A percentile compares a stretch with the other conserved stretches of the same genome.
Evolutionary conservation across 2,888 invertebrate genomes (phyloP).

Genomic region (Matsumyia berberina): DNA sequence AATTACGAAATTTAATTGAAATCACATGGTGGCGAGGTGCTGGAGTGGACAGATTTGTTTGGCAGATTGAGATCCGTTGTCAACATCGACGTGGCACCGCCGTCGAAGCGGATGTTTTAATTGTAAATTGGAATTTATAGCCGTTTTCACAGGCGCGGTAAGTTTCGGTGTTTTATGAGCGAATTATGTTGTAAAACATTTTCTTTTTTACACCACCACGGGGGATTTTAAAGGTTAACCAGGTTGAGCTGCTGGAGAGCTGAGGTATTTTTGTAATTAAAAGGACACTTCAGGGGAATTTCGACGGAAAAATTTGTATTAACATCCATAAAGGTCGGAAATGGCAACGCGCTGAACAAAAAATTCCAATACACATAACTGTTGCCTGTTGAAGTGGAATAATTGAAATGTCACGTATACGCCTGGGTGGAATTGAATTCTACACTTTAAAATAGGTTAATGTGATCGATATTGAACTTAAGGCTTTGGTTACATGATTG

Average conservation of each 20-base stretch:
- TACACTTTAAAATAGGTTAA: neutral
- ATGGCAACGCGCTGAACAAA: conserved; percentile 11
- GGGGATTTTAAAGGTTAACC: neutral
- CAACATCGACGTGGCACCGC: neutral
- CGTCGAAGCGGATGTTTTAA: conserved; percentile 59
- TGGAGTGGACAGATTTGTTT: conserved; percentile 33
- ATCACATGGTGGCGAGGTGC: conserved; percentile 58
- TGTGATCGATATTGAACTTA: neutral
- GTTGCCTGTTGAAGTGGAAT: conserved; percentile 23
- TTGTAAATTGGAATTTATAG: conserved; percentile 68
- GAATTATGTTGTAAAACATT: conserved; percentile 12
- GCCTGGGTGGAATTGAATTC: neutral
- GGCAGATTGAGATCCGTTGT: conserved; percentile 10
- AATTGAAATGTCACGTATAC: conserved; percentile 42
- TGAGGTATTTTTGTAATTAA: conserved; percentile 34
- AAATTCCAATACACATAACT: neutral
- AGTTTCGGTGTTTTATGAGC: conserved; percentile 39
- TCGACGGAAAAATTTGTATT: neutral
- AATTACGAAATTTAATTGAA: conserved; percentile 76
- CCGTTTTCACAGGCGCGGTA: conserved; percentile 30
- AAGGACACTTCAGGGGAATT: neutral
- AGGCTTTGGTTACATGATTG: too few species aligned
- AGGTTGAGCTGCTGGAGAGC: neutral
- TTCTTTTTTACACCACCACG: neutral
- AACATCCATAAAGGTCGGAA: neutral